These are phyloP conservation scores for Quadriops clusia DNA, from an alignment of 2,888 invertebrate species.

Conservation along the genomic window DNA sequence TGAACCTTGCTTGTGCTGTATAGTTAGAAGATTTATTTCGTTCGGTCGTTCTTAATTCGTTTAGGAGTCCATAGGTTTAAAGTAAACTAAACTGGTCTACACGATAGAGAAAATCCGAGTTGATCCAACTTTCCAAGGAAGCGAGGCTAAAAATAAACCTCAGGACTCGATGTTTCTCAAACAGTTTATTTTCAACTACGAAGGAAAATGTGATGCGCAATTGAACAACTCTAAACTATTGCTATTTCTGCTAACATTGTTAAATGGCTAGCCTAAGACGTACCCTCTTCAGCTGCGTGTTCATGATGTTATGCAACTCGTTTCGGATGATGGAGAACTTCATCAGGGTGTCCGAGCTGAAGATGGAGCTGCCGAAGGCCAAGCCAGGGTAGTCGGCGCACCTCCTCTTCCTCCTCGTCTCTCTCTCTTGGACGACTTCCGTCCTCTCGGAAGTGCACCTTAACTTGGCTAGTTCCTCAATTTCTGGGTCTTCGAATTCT, in stretches of 20 bases:
- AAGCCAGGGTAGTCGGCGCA: slow-evolving; percentile 88
- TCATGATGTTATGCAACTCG: slow-evolving; percentile 95
- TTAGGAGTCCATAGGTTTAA: too few species aligned
- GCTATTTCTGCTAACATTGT: too few species aligned
- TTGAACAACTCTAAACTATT: background rate
- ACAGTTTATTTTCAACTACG: too few species aligned
- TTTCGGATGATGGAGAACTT: slow-evolving; percentile 94
- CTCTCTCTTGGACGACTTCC: slow-evolving; percentile 77
- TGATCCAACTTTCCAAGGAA: too few species aligned
- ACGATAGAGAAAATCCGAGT: too few species aligned
- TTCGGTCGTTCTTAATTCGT: too few species aligned
- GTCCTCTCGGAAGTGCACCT: slow-evolving; percentile 83
- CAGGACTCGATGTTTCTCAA: too few species aligned
- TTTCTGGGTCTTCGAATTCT: slow-evolving; percentile 63
- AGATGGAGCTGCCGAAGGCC: slow-evolving; percentile 83
- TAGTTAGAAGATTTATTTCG: too few species aligned
- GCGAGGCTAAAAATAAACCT: too few species aligned
- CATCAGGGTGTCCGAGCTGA: slow-evolving; percentile 95
- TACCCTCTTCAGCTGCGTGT: slow-evolving; percentile 94
- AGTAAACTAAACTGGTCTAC: too few species aligned
- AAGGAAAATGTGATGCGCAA: too few species aligned
- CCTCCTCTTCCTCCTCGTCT: slow-evolving; percentile 61
- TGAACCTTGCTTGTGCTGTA: too few species aligned
- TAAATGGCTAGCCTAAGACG: slow-evolving; percentile 38
- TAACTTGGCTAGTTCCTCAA: slow-evolving; percentile 69